Base-by-base conservation (phyloP, 2,113 vertebrate species). In the Coptodon bakossiorum region DNA sequence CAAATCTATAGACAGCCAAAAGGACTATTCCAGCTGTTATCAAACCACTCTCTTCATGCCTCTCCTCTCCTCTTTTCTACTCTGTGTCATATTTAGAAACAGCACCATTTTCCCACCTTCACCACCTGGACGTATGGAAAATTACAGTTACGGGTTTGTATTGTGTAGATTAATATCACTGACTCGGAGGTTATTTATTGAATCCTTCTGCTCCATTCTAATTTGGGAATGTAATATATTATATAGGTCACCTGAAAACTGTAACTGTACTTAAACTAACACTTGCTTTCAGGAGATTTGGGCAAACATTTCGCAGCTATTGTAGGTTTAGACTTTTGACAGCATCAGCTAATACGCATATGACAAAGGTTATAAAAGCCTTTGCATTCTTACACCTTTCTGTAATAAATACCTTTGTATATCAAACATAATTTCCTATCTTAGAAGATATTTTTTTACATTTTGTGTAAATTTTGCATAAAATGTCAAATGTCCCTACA, bases 1-100 rank as follows among this genome's bases (percentile, higher is more conserved):
- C 90, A 93, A 92, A 92, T 89, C 88, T 90, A 90, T 76, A 88
- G 90, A 89, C 90, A 79, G 76, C 34, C 87, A 16, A 83, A 90
- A 91, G 63, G 61, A 90, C 90, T 88, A 90, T 82, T 91, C 82
- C 88, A 84, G 31, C 73, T 86, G 83, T 83, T 90, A 86, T 92
- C 82, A 90, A 85, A 71, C 84, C 54, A 36, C 17, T 56, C 38
- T 87, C 54, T 19, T 68, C 36, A 78, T 78, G 59, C 6, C 22
- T 36, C 11, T 19, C 31, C 52, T 48, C 8, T n/a, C 29, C 9
- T 63, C 36, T 63, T 27, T 24, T 59, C 31, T 84, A 11, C 71
- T 50, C 16, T 78, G 43, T 45, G 13, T 43, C 29, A 43, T 50
- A 16, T 17, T 19, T 40, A 53, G 10, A 27, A 40, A 48, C 22